Conservation (phyloP, 1,140 invertebrate species). For the Stegodyphus dumicola region DNA sequence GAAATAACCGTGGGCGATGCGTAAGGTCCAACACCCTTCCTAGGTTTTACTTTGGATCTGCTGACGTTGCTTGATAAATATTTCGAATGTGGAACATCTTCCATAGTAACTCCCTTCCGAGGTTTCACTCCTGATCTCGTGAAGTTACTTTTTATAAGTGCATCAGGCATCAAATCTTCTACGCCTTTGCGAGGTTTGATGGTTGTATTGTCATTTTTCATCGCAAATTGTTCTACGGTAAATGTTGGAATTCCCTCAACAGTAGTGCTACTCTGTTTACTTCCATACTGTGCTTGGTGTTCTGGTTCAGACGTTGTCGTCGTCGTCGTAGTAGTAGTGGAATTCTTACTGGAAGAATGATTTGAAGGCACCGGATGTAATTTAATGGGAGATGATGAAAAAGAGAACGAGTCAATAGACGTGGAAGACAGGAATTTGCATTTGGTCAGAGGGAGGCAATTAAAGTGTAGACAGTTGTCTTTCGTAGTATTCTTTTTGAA, state of each 20-base stretch:
- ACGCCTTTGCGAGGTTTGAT: slow-evolving; percentile 53
- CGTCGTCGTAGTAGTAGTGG: neutral
- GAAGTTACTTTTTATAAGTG: neutral
- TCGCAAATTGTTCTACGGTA: slow-evolving; percentile 11
- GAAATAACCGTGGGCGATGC: neutral
- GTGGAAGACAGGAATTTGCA: slow-evolving; percentile 46
- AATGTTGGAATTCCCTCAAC: slow-evolving; percentile 25
- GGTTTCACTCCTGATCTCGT: slow-evolving; percentile 43
- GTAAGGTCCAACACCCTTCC: slow-evolving; percentile 39
- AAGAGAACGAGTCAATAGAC: slow-evolving; percentile 25
- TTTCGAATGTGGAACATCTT: slow-evolving; percentile 16
- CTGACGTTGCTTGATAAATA: neutral
- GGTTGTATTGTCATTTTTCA: slow-evolving; percentile 46
- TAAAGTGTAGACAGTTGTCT: slow-evolving; percentile 29
- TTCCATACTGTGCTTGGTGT: neutral
- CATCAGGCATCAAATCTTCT: neutral
- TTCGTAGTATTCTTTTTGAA: slow-evolving; percentile 39
- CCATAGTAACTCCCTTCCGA: slow-evolving; percentile 34
- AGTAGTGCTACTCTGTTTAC: neutral
- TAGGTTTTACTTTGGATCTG: slow-evolving; percentile 45
- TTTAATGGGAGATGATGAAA: slow-evolving; percentile 1
- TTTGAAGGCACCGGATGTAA: slow-evolving; percentile 16
- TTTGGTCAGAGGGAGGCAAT: slow-evolving; percentile 27
- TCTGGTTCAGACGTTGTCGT: neutral
- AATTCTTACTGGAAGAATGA: neutral